A percentile compares a stretch with the other conserved stretches of the same genome.
phyloP scores from a whole-genome alignment of 2,113 vertebrate genomes.

The Sceloporus undulatus region DNA sequence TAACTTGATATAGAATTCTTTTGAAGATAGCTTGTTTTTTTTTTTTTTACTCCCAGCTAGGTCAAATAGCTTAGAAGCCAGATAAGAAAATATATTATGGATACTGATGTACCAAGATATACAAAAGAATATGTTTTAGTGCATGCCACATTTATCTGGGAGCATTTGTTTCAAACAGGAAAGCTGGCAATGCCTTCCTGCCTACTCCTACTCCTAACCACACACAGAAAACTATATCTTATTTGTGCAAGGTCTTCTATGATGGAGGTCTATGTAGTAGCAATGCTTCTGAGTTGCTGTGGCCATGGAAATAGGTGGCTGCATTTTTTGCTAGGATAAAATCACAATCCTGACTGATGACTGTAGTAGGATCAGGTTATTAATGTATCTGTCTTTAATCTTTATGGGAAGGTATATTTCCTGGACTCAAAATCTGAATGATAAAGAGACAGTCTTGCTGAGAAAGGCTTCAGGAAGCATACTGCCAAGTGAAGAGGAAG shows the following conservation, averaged over 20 bases:
- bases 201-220: neutral
- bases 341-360: neutral
- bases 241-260: neutral
- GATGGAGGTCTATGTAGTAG: neutral
- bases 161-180: neutral
- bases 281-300: neutral
- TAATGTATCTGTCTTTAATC: too few relatives aligned
- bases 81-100: neutral
- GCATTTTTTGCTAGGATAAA: neutral
- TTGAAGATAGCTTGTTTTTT: too few relatives aligned
- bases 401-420: conserved; percentile 29
- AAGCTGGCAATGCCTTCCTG: neutral
- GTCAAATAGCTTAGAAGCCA: neutral
- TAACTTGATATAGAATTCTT: neutral
- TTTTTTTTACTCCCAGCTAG: neutral
- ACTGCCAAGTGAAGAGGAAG: conserved; percentile 54
- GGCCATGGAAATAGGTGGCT: neutral
- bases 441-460: conserved; percentile 47
- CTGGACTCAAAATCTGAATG: conserved; percentile 47
- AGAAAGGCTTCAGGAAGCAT: conserved; percentile 43
- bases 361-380: neutral
- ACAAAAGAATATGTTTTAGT: neutral
- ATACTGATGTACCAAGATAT: neutral
- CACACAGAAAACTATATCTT: neutral
- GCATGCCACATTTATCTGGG: neutral